These are phyloP conservation scores for Chaetops frenatus DNA, from an alignment of 2,113 vertebrate species.

Conservation along the genomic window DNA sequence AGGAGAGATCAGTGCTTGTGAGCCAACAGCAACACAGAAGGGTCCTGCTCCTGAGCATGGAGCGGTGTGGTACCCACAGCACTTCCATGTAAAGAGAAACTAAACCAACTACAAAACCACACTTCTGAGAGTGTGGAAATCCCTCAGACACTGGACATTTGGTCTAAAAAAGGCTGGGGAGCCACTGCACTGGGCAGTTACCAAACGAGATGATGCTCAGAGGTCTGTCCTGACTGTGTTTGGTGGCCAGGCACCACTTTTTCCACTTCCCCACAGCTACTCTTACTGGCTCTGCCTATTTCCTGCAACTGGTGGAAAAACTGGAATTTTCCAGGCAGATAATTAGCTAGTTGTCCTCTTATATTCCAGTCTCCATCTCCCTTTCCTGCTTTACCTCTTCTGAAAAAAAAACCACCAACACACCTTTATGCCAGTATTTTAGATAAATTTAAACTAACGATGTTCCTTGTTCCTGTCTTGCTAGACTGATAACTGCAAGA, in stretches of 20 bases:
- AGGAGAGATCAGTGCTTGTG: neutral
- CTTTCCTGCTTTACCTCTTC: neutral
- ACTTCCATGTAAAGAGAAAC: neutral
- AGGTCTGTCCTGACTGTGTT: fast-evolving
- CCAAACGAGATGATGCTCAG: neutral
- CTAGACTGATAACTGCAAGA: neutral
- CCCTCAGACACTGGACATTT: neutral
- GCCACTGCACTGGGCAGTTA: neutral
- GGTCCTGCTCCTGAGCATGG: neutral
- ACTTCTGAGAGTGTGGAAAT: fast-evolving
- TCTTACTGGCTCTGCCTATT: neutral
- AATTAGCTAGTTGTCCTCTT: neutral
- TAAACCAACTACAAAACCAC: neutral
- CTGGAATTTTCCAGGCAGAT: neutral
- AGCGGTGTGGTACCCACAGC: neutral
- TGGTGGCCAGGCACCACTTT: neutral
- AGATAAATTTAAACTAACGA: neutral
- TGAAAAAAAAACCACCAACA: neutral
- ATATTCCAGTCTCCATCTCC: neutral
- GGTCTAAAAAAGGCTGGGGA: neutral
- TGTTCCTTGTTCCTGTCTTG: neutral
- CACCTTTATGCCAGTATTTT: neutral
- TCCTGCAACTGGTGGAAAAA: neutral
- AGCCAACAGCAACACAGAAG: neutral
- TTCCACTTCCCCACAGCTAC: neutral